These are phyloP conservation scores for Yponomeuta plumbellus DNA, from an alignment of 2,888 invertebrate species.

Conservation along the genomic window DNA sequence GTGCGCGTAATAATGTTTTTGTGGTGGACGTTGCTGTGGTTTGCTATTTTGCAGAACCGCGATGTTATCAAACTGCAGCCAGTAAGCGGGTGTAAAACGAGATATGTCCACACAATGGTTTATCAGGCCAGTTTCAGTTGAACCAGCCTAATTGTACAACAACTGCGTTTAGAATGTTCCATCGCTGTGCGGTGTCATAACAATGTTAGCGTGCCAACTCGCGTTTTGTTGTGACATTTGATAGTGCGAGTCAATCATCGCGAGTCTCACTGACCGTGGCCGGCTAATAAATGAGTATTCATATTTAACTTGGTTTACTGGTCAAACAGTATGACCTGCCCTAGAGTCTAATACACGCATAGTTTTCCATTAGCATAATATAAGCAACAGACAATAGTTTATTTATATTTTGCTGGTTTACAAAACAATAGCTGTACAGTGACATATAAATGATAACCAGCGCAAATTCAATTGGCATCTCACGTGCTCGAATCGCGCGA, in stretches of 20 bases:
- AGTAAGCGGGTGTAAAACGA: not conserved
- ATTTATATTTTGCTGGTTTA: too few relatives aligned
- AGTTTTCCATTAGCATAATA: too few relatives aligned
- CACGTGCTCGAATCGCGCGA: too few relatives aligned
- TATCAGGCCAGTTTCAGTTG: not conserved
- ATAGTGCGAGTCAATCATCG: not conserved
- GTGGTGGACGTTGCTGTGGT: not conserved
- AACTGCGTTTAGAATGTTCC: not conserved
- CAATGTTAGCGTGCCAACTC: not conserved
- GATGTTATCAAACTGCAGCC: not conserved
- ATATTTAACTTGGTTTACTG: not conserved
- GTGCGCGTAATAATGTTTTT: not conserved
- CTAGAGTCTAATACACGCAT: too few relatives aligned
- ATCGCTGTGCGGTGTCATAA: not conserved
- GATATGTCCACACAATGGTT: not conserved
- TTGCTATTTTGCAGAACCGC: not conserved
- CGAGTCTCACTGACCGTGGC: not conserved
- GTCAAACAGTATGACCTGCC: too few relatives aligned
- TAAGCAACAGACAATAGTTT: too few relatives aligned
- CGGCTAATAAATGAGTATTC: not conserved
- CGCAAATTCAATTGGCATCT: too few relatives aligned
- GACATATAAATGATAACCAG: too few relatives aligned
- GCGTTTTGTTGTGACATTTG: not conserved
- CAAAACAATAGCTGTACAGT: too few relatives aligned
- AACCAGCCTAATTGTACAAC: not conserved